These are phyloP conservation scores for Rhorus exstirpatorius DNA, from an alignment of 2,888 invertebrate genomes.

Conservation along the genomic window DNA sequence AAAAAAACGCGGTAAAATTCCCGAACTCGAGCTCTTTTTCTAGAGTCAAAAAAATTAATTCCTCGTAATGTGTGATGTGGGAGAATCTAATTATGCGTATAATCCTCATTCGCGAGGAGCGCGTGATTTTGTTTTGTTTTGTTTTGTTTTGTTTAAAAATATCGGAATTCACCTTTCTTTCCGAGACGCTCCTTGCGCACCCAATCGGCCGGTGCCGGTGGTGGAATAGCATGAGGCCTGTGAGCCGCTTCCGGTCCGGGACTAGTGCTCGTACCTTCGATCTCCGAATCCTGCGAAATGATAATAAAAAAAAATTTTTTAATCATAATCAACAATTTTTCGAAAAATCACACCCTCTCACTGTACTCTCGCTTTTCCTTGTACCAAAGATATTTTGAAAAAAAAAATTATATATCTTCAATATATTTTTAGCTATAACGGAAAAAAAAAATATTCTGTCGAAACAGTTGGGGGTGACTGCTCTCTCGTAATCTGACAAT, in stretches of 20 bases:
- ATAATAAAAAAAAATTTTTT: no score
- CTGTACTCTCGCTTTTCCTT: no score
- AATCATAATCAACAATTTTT: no score
- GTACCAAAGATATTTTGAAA: no score
- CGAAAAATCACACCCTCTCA: no score
- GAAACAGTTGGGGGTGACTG: background rate
- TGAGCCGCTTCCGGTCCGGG: conserved; percentile 84
- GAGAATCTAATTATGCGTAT: no score
- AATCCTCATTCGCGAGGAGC: background rate
- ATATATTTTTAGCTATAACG: no score
- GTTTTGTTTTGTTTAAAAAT: conserved; percentile 93
- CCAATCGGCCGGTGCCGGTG: conserved; percentile 92
- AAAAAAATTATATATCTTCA: no score
- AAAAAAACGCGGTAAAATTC: conserved; percentile 21
- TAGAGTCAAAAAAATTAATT: conserved; percentile 10
- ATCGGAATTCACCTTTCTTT: conserved; percentile 98
- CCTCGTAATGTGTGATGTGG: conserved; percentile 8
- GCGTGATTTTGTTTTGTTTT: no score
- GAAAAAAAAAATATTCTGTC: no score
- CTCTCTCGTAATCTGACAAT: conserved; percentile 40
- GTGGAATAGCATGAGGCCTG: conserved; percentile 86
- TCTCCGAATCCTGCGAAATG: conserved; percentile 82
- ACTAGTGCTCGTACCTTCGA: conserved; percentile 85
- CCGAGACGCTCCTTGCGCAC: conserved; percentile 95
- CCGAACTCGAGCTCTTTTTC: background rate